Evolutionary conservation across 2,888 invertebrate species (phyloP), one percentile per base, ranked within the genome.

Genomic region (Hirtodrosophila cameraria): DNA sequence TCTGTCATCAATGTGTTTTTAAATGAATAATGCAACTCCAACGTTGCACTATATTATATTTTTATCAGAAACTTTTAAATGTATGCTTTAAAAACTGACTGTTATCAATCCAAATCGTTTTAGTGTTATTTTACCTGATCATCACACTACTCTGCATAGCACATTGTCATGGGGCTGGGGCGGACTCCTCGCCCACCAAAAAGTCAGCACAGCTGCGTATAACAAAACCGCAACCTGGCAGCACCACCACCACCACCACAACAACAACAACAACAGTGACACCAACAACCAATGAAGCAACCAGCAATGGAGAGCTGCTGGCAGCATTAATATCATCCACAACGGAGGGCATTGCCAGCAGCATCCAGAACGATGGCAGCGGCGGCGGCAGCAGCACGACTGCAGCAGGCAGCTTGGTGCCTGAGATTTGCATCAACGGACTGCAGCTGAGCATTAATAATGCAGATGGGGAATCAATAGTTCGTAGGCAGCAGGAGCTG

Each of bases 371-470:
- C 31, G 39, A 33, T 27, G 45, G 9, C 41, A 50, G 42, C 60
- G 43, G 46, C 31, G 66, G 25, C 6, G 15, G 60, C 20, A 55
- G 53, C 11, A 74, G 78, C 36, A 77, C 83, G 16, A 78, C 83
- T 6, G 55, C 59, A 5, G 39, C 85, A 0, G 61, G 75, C 3
- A 69, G 81, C 28, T 36, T 77, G 3, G 78, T 87, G 20, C 87
- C 89, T 2, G 76, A 86, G 4, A 89, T 90, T 53, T 90, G 90
- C 61, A 83, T 87, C 33, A 88, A 88, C 46, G 90, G 90, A 11
- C 64, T 90, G n/a, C 86, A 84, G 36, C 36, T 83, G 11, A 60
- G 68, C 3, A 41, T 72, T 0, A 66, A 35, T 8, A 69, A 58
- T 45, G 69, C 67, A 31, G 75, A 78, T 11, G 75, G 72, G 15